A percentile compares a stretch with the other conserved stretches of the same genome.
These are phyloP conservation scores for Sisor rabdophorus DNA, from an alignment of 2,113 vertebrate species.

Conservation along the genomic window DNA sequence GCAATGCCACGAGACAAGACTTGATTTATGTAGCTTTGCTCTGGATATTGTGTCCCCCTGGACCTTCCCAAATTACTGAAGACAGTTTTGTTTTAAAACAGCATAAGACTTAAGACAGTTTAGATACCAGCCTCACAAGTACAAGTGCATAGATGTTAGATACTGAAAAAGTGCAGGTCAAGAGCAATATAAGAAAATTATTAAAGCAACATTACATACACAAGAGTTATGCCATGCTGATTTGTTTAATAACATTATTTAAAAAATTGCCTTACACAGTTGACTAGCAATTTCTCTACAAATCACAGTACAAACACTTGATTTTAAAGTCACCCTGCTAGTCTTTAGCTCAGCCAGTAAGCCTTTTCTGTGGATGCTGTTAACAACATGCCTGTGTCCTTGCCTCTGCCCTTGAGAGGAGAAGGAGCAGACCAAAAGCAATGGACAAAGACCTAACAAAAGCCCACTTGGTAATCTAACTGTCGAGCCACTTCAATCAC, in stretches of 20 bases:
- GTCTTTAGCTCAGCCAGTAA: constrained; percentile 16
- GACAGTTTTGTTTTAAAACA: constrained; percentile 16
- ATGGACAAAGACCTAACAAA: constrained; percentile 42
- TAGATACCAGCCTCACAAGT: constrained; percentile 14
- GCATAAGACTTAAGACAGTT: constrained; percentile 4
- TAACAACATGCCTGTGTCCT: constrained; percentile 27
- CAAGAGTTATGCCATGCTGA: neutral
- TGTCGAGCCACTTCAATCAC: constrained; percentile 55
- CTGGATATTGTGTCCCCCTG: constrained; percentile 7
- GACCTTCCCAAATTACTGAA: constrained; percentile 31
- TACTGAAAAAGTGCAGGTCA: neutral
- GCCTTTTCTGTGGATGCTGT: constrained; percentile 12
- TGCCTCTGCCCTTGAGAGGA: constrained; percentile 34
- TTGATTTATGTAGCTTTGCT: constrained; percentile 4
- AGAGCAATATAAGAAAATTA: neutral
- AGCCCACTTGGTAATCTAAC: constrained; percentile 46
- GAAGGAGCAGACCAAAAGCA: constrained; percentile 9
- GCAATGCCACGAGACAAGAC: neutral
- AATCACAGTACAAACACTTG: constrained; percentile 19
- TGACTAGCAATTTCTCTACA: constrained; percentile 3
- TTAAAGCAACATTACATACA: neutral
- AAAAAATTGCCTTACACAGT: neutral
- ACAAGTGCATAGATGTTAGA: neutral
- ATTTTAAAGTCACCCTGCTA: constrained; percentile 26
- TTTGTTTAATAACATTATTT: no score